Conservation (phyloP, 2,797 vertebrate genomes). For the Pangasius krempfi region DNA sequence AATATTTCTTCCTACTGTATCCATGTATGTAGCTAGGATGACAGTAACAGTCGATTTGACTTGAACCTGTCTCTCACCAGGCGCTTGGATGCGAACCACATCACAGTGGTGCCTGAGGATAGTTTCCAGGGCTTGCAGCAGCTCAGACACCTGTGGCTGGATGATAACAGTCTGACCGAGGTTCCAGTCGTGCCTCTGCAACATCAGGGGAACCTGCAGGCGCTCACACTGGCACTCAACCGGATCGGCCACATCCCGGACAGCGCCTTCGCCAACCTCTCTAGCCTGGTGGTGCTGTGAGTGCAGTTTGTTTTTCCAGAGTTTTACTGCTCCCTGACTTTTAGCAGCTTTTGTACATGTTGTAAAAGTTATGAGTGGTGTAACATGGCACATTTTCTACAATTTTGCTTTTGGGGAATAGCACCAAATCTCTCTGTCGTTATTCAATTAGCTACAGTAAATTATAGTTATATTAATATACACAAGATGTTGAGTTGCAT, state of each 20-base stretch:
- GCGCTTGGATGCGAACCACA: constrained; percentile 95
- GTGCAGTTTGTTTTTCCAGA: constrained; percentile 60
- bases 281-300: constrained; percentile 95
- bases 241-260: constrained; percentile 89
- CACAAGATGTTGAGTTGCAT: neutral
- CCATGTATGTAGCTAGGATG: neutral
- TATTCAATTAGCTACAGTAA: neutral
- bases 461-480: neutral
- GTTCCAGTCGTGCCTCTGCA: constrained; percentile 86
- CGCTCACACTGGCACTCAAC: constrained; percentile 92
- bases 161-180: constrained; percentile 92
- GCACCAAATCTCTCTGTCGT: neutral
- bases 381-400: neutral
- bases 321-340: neutral
- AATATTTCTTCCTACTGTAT: neutral
- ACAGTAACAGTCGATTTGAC: neutral
- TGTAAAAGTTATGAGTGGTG: neutral
- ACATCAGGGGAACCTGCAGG: constrained; percentile 91
- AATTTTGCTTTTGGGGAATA: neutral
- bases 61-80: constrained; percentile 65
- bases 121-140: constrained; percentile 94
- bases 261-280: constrained; percentile 93
- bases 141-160: constrained; percentile 94
- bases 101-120: constrained; percentile 88
- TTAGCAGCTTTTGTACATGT: neutral